Percentiles rank a stretch among this genome's conserved stretches.
These are phyloP conservation scores for Nematolebias whitei DNA, from an alignment of 2,113 vertebrate species.

Conservation along the genomic window DNA sequence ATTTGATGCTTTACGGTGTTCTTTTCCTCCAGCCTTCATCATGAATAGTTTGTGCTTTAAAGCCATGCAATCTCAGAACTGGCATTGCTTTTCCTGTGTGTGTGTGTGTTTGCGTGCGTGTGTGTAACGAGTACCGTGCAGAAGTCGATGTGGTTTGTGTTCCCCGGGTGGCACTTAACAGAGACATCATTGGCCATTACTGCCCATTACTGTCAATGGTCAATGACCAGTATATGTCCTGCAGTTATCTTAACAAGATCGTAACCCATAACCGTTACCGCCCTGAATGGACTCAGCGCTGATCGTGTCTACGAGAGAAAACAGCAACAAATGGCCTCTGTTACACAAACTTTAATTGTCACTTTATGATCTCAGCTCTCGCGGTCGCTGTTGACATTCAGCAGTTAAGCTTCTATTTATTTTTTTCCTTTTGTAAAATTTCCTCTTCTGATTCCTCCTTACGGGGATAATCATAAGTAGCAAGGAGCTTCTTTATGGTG, in stretches of 20 bases:
- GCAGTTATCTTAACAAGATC: slow-evolving; percentile 57
- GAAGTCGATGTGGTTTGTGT: slow-evolving; percentile 42
- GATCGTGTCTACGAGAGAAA: slow-evolving; percentile 36
- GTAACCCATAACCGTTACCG: slow-evolving; percentile 25
- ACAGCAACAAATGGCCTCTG: slow-evolving; percentile 14
- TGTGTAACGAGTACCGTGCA: slow-evolving; percentile 21
- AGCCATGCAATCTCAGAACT: slow-evolving; percentile 23
- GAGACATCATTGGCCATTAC: slow-evolving; percentile 56
- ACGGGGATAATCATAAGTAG: not conserved
- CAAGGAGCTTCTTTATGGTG: slow-evolving; percentile 24
- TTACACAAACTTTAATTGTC: slow-evolving; percentile 15
- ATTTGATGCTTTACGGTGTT: too few species aligned
- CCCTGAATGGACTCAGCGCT: slow-evolving; percentile 36
- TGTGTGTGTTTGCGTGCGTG: slow-evolving; percentile 4
- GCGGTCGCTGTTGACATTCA: not conserved
- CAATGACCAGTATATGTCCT: slow-evolving; percentile 49
- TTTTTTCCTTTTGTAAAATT: too few species aligned
- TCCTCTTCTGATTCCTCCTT: not conserved
- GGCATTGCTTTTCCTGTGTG: slow-evolving; percentile 44
- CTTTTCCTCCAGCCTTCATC: not conserved
- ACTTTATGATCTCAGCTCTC: not conserved
- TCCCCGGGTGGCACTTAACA: slow-evolving; percentile 53
- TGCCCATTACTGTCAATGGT: slow-evolving; percentile 62
- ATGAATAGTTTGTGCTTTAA: not conserved
- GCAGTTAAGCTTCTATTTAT: not conserved